Percentiles rank a stretch among this genome's conserved stretches.
These are phyloP conservation scores for Anorthoa munda DNA, from an alignment of 2,888 invertebrate genomes.

Conservation along the genomic window DNA sequence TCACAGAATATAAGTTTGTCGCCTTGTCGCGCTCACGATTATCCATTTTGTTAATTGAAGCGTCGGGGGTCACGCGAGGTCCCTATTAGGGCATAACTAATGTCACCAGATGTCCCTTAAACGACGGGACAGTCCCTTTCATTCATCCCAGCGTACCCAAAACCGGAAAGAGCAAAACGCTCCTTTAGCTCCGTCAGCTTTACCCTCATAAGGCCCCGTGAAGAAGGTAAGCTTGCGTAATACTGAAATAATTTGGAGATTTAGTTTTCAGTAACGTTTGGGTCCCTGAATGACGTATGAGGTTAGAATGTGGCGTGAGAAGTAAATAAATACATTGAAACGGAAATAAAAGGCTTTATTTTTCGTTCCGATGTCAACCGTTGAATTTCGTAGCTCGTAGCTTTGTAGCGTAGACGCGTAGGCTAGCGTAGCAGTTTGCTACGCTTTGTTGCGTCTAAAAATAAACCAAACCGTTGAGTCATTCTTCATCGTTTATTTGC, in stretches of 20 bases:
- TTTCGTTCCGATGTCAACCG: conserved; percentile 21
- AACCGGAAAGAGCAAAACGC: conserved; percentile 56
- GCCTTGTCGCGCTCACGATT: conserved; percentile 77
- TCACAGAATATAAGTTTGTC: conserved; percentile 79
- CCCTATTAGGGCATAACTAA: conserved; percentile 74
- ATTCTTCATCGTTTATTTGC: conserved; percentile 45
- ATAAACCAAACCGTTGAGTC: conserved; percentile 43
- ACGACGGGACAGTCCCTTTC: conserved; percentile 57
- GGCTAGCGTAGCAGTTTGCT: conserved; percentile 28
- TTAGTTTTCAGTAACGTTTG: conserved; percentile 53
- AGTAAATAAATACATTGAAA: conserved; percentile 24
- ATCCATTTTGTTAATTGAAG: conserved; percentile 87
- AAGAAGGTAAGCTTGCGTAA: conserved; percentile 62
- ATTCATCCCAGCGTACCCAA: conserved; percentile 39
- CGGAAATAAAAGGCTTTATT: conserved; percentile 23
- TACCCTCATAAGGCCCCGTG: conserved; percentile 59
- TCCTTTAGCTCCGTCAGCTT: conserved; percentile 58
- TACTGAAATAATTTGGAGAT: conserved; percentile 59
- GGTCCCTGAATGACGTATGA: conserved; percentile 23
- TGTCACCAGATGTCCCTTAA: conserved; percentile 57
- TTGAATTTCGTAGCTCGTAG: conserved; percentile 44
- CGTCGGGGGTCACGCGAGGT: conserved; percentile 82
- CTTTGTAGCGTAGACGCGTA: conserved; percentile 29
- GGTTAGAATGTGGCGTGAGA: conserved; percentile 26
- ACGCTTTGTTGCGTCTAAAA: conserved; percentile 26